Percentiles rank a stretch among this genome's conserved stretches.
These are phyloP conservation scores for Centruroides sculpturatus DNA, from an alignment of 1,140 invertebrate genomes.

Conservation along the genomic window DNA sequence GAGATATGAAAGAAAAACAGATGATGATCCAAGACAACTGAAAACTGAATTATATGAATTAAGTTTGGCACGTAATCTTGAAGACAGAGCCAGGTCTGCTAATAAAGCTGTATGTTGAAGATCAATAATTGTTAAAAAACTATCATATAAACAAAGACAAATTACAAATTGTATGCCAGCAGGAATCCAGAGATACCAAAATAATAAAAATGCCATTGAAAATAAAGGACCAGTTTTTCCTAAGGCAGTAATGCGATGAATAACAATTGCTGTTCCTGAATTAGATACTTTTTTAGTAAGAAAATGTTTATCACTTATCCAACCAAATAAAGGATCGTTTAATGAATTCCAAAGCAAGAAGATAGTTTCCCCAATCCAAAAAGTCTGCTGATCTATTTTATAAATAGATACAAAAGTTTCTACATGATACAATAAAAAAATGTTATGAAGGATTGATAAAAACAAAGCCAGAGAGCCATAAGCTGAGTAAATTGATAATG, in stretches of 20 bases:
- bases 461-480: neutral
- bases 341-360: neutral
- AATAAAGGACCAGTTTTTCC: neutral
- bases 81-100: neutral
- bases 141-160: neutral
- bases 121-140: neutral
- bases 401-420: neutral
- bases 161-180: neutral
- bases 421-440: neutral
- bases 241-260: neutral
- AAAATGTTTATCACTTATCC: neutral
- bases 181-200: neutral
- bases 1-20: neutral
- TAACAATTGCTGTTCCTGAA: neutral
- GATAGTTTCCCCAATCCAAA: neutral
- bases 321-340: neutral
- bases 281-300: neutral
- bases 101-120: neutral
- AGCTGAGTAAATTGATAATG: too few species aligned
- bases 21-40: neutral
- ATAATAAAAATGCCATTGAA: neutral
- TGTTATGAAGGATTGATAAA: neutral
- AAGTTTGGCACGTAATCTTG: neutral
- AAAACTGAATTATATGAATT: neutral
- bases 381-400: neutral